Conservation (phyloP, 2,888 invertebrate genomes). For the Drosophila mercatorum region DNA sequence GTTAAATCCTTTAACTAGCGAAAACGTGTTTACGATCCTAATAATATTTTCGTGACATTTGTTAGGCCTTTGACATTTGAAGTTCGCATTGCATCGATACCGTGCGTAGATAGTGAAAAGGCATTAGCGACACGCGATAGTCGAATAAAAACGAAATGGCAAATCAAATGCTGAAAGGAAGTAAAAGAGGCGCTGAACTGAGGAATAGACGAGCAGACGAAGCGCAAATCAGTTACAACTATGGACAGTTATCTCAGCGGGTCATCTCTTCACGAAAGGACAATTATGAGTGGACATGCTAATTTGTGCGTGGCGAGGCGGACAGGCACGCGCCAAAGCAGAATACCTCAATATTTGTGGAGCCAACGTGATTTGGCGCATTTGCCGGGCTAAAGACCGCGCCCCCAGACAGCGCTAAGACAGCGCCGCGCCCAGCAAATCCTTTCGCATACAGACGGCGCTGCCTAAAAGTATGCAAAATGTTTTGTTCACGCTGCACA, state of each 20-base stretch:
- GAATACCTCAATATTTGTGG: slow-evolving; percentile 82
- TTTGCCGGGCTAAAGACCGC: slow-evolving; percentile 62
- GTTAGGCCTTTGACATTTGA: slow-evolving; percentile 4
- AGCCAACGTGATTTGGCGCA: slow-evolving; percentile 79
- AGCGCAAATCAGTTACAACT: slow-evolving; percentile 80
- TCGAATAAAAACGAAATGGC: slow-evolving; percentile 67
- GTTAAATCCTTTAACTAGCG: background rate
- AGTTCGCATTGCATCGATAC: slow-evolving; percentile 33
- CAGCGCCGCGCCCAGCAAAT: slow-evolving; percentile 28
- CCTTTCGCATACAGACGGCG: slow-evolving; percentile 26
- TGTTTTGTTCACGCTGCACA: slow-evolving; percentile 63
- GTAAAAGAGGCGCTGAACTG: slow-evolving; percentile 18
- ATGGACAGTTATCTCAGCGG: slow-evolving; percentile 79
- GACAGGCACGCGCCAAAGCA: slow-evolving; percentile 69
- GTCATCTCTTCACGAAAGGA: slow-evolving; percentile 81
- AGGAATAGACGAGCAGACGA: slow-evolving; percentile 20
- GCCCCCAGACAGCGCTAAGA: slow-evolving; percentile 53
- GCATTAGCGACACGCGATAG: slow-evolving; percentile 76
- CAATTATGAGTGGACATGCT: slow-evolving; percentile 83
- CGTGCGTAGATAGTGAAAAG: slow-evolving; percentile 9
- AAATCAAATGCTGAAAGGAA: slow-evolving; percentile 68
- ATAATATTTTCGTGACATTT: slow-evolving; percentile 4
- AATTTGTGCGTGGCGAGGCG: slow-evolving; percentile 76
- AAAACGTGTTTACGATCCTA: background rate
- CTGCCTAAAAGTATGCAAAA: slow-evolving; percentile 68